These are phyloP conservation scores for Pelobates cultripes DNA, from an alignment of 2,797 vertebrate species.

Conservation along the genomic window DNA sequence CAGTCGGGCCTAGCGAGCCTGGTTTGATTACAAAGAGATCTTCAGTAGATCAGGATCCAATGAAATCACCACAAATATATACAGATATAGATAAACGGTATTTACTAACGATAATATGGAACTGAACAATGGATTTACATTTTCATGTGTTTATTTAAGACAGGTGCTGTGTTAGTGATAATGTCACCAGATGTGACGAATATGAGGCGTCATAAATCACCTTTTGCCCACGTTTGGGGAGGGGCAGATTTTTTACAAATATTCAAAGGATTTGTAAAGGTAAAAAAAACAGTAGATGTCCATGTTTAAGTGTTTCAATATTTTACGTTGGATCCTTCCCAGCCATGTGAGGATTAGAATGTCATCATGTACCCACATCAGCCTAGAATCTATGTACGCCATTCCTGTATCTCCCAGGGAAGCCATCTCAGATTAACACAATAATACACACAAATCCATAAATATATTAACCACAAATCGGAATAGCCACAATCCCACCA, in stretches of 20 bases:
- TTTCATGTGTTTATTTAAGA: not conserved
- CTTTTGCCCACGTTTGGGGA: not conserved
- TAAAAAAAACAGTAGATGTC: not conserved
- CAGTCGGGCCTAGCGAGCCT: not conserved
- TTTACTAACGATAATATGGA: no score
- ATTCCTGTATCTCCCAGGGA: not conserved
- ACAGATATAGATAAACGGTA: no score
- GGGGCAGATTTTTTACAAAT: not conserved
- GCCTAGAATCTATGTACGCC: not conserved
- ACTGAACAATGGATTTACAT: no score
- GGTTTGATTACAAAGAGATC: not conserved
- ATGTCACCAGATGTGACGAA: not conserved
- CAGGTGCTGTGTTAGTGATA: not conserved
- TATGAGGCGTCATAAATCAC: not conserved
- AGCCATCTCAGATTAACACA: not conserved
- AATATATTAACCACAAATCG: not conserved
- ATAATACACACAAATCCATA: not conserved
- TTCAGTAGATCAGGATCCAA: not conserved
- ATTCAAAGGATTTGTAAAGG: not conserved
- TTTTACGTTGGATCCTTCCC: not conserved
- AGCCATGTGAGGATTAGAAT: not conserved
- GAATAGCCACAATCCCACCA: no score
- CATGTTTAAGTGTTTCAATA: not conserved
- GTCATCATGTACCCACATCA: not conserved
- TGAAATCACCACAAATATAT: no score